Base-by-base conservation (phyloP, 2,113 vertebrate species). In the Mugil cephalus region DNA sequence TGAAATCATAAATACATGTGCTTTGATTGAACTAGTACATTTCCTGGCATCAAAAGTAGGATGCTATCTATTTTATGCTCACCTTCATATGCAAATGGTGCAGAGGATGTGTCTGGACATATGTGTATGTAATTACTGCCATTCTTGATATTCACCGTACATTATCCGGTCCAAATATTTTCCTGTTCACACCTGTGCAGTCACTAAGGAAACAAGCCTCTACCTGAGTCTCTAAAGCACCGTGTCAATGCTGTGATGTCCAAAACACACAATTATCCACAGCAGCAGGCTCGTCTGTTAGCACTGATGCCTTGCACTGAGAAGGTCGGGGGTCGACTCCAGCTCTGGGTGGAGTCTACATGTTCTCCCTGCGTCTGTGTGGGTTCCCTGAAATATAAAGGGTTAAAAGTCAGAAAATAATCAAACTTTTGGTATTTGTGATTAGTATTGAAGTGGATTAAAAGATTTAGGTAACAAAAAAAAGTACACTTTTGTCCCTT, bases 101-200 rank as follows among this genome's bases (percentile, higher is more conserved):
- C 15, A 21, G 52, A 60, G 24, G 21, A 46, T 38, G 15, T 68
- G 56, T 21, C 43, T 50, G 15, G 15, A 46, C 2, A 59, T 19
- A 12, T 9, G 36, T 10, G 9, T 30, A 0, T 47, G 30, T 66
- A 13, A 40, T 46, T 13, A 50, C 34, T 69, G 45, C 51, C 38
- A 77, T 77, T 77, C 62, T 8, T 42, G 21, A 46, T 56, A 63
- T 56, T 76, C 50, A 75, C 43, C 24, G 50, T 35, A 4, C 35
- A 11, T 6, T 11, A 52, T 47, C 11, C 14, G 13, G 14, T 69
- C 36, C 51, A 46, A 46, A 55, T 60, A 15, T 64, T 45, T 51
- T 30, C 4, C 18, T 30, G 42, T 51, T 68, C 59, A 52, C 73
- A 82, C 72, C 79, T 76, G 71, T 59, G 54, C 46, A 54, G 61